Evolutionary conservation across 2,113 vertebrate genomes (phyloP), one percentile per base, ranked within the genome.

Genomic region (Larimichthys crocea): DNA sequence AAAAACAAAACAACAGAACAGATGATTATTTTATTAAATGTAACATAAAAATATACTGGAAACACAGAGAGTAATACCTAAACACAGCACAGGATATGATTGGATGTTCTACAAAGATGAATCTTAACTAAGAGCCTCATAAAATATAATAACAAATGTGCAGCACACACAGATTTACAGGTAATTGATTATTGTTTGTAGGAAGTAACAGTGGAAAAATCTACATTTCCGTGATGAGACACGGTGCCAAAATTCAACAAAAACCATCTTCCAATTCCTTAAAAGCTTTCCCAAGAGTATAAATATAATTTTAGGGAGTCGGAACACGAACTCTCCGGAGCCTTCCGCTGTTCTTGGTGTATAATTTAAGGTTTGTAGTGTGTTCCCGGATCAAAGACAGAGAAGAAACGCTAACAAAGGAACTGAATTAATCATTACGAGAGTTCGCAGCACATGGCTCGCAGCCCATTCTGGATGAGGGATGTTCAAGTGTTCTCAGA

Each of bases 401-500:
- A 4, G 29, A 49, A 29, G 17, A 64, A 9, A 69, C 20, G 14
- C 20, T 6, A 68, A 53, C 56, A 73, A 64, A 48, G 35, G 57
- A 61, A n/a, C 6, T 68, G 40, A n/a, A 85, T 56, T 12, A 70
- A 68, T 60, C 26, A 64, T 77, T 22, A 10, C 44, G 8, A 26
- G 44, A 68, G 66, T 52, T 40, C 50, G 61, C 57, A 19, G 8
- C 19, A 9, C 77, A 0, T 4, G 53, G 16, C 46, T 44, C 60
- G 4, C 40, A 16, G 52, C 7, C 20, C 17, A 55, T 1, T 42
- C 49, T 82, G 82, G 44, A 63, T 24, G 40, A 19, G 19, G 48
- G 16, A 65, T 48, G 19, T 66, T 12, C 24, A 1, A n/a, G 2
- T 10, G 42, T 14, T 65, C 16, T 7, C 42, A 72, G 31, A 35